Evolutionary conservation across 2,113 vertebrate genomes (phyloP), one percentile per base, ranked within the genome.

Genomic region (Mormoops blainvillei): DNA sequence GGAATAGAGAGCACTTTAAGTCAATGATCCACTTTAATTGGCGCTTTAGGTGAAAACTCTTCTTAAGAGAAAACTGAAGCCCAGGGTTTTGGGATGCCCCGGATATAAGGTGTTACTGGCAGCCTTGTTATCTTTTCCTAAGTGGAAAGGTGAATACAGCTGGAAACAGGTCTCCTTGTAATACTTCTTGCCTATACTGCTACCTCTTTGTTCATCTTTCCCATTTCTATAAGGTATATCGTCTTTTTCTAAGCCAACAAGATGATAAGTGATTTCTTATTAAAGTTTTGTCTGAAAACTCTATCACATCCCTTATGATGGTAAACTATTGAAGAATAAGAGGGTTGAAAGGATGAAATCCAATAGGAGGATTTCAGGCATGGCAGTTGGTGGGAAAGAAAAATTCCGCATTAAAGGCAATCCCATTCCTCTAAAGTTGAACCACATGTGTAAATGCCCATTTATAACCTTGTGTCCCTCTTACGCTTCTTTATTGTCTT

Each of bases 251-350:
- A 89, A 93, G 45, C 56, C 65, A 88, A 61, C 41, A 73, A 63
- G 18, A 50, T 71, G 43, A 22, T 90, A 76, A 80, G 71, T 95
- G 48, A 89, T 78, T 87, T 94, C 92, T 73, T 83, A 71, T 70
- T 93, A 48, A 82, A 89, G 16, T 58, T 94, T 88, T 88, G 31
- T 19, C 73, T 65, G 52, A 94, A 93, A 91, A 87, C n/a, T 67
- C 26, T 85, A 7, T 65, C 93, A 18, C n/a, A 41, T 67, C 43
- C 90, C n/a, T 82, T 71, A 67, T 48, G 41, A 80, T 82, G 43
- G 41, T 63, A 58, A 83, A 70, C 48, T 89, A 20, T 56, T 85
- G 48, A 91, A 81, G 76, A 93, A 71, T 36, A 67, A 76, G 28
- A 67, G 71, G 54, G 19, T 16, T 41, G 36, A 82, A 77, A 89